Conservation (phyloP, 92 coral and sea anemone species). For the Palythoa heliodiscus region DNA sequence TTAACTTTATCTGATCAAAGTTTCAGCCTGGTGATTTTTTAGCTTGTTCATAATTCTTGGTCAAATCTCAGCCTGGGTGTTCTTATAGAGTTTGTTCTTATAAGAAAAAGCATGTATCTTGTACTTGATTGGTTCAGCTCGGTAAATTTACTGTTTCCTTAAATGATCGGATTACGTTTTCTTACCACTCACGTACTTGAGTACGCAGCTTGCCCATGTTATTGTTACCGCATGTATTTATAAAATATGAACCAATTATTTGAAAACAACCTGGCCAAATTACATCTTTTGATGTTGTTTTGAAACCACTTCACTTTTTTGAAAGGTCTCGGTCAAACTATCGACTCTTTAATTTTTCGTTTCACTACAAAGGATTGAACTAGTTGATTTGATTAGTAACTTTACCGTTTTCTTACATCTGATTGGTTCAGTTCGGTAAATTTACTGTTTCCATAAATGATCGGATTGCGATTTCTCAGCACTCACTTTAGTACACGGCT, state of each 20-base stretch:
- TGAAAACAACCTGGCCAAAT: not conserved
- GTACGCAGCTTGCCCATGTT: not conserved
- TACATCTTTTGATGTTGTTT: not conserved
- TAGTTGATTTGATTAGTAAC: not conserved
- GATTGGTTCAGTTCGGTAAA: constrained; percentile 26
- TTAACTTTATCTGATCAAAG: no score
- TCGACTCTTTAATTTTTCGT: not conserved
- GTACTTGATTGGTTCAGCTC: constrained; percentile 19
- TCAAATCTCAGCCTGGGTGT: no score
- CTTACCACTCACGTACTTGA: not conserved
- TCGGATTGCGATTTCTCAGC: constrained; percentile 3
- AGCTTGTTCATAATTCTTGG: no score
- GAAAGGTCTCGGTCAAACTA: not conserved
- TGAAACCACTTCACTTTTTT: not conserved
- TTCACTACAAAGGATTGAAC: not conserved
- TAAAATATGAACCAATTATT: not conserved
- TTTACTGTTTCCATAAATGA: constrained; percentile 2
- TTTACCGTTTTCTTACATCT: not conserved
- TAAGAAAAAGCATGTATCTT: not conserved
- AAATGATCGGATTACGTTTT: constrained; percentile 13
- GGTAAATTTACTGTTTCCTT: constrained; percentile 15
- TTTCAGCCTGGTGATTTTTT: no score
- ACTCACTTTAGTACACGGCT: not conserved
- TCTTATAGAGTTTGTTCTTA: no score
- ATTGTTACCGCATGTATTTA: not conserved